phyloP scores from a whole-genome alignment of 2,888 invertebrate species.

The Trissoscelio sp. region DNA sequence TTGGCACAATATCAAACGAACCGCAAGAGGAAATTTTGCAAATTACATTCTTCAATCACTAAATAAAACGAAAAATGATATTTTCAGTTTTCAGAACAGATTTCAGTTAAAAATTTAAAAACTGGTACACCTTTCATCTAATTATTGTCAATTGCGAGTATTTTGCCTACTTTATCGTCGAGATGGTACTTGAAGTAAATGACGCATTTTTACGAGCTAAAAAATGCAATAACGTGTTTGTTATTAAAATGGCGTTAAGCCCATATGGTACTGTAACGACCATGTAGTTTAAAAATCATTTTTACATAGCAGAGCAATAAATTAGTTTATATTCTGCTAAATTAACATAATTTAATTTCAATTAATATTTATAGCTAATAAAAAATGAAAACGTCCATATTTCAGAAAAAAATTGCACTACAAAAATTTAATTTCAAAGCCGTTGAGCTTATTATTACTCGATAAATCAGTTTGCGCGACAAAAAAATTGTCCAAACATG shows the following conservation, averaged over 20 bases:
- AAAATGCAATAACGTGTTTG: neutral
- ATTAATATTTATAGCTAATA: too few relatives aligned
- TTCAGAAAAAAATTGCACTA: too few relatives aligned
- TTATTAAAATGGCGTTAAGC: neutral
- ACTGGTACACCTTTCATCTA: neutral
- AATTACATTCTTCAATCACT: constrained; percentile 38
- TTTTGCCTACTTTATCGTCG: neutral
- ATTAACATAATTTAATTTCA: too few relatives aligned
- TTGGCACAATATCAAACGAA: constrained; percentile 45
- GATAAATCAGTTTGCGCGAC: neutral
- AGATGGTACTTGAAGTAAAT: neutral
- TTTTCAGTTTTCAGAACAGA: too few relatives aligned
- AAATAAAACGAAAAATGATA: neutral
- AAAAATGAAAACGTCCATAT: too few relatives aligned
- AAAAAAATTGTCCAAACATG: neutral
- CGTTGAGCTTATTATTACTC: neutral
- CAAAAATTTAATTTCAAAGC: too few relatives aligned
- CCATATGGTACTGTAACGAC: neutral
- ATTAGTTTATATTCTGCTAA: too few relatives aligned
- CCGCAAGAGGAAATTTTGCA: constrained; percentile 34
- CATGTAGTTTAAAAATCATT: too few relatives aligned
- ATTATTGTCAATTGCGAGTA: too few relatives aligned
- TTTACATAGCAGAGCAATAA: too few relatives aligned
- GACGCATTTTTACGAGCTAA: neutral
- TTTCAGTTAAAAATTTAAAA: too few relatives aligned